Evolutionary conservation across 1,140 invertebrate genomes (phyloP), one percentile per base, ranked within the genome.

Genomic region (Linepithema humile): DNA sequence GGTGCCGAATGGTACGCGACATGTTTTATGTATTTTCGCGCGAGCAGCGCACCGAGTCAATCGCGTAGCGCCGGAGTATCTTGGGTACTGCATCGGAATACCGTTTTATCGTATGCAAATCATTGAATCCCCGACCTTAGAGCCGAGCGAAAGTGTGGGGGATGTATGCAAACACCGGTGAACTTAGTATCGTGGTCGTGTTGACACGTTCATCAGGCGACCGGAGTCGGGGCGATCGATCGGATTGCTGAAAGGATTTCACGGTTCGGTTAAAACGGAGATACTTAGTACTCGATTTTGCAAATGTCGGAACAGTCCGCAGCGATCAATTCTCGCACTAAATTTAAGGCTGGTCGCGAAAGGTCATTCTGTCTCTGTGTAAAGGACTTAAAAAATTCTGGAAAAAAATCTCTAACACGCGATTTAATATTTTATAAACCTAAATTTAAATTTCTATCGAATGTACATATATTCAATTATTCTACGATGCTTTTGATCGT

Each of bases 11-110:
- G 65, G n/a, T 23, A 43, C 23, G 45, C 74, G 32, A 60, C 48
- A 84, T 80, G 83, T 78, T 84, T 78, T 80, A 84, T 84, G 74
- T 32, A 84, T 84, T 69, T 78, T 60, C 26, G 20, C 23, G 40
- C 15, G 29, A 29, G 29, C 38, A 20, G 45, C 29, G 59, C 12
- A 38, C 43, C 6, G n/a, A 26, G 26, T n/a, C 7, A 62, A 35
- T 53, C 9, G 29, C 17, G 32, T 10, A 12, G 23, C n/a, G n/a
- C 29, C n/a, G 3, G 32, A 40, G 40, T 64, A 64, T 64, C 69
- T 23, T n/a, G 43, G 7, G 10, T 38, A 74, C 38, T 29, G n/a
- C 29, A 43, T 15, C 1, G 20, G 23, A 23, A 67, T 57, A 69
- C 40, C 29, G n/a, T 73, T 26, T 60, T 64, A 32, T 60, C 48